Evolutionary conservation across 2,113 vertebrate genomes (phyloP), one percentile per base, ranked within the genome.

Genomic region (Tyrannus savana): DNA sequence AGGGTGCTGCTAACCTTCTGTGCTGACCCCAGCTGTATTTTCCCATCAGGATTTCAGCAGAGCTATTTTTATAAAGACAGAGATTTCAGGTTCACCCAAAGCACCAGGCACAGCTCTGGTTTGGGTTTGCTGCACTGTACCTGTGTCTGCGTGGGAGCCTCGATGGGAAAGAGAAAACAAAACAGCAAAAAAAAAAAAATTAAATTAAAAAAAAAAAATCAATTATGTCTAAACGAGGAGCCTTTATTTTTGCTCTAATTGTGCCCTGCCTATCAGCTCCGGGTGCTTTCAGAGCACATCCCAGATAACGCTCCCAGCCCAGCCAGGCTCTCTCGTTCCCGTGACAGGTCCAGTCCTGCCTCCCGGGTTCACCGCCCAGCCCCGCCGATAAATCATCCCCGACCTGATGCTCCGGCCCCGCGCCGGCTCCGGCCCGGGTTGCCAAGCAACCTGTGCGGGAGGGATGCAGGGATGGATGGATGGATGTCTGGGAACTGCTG

Each of bases 321-420:
- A 44, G 63, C 47, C 64, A 9, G 71, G 18, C 16, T 49, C 72
- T 49, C 72, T 87, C 23, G 7, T 72, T 69, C 90, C 97, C 93
- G 84, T 97, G 95, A 98, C 97, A 97, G 97, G 98, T 98, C 98
- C 96, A 96, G 98, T 98, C 98, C 98, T 98, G 98, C 98, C 98
- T 98, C 98, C 96, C 78, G 95, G 97, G 97, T 97, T 98, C 98
- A 95, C 98, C 93, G 93, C 96, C 79, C 77, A 97, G 98, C 98
- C 98, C 97, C 86, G 95, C 98, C 97, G 98, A 99, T 99, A 99
- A 99, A 99, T 99, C 99, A 99, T 97, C 98, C 98, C 98, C 98
- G 98, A 98, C 98, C 98, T 98, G 98, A 98, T 88, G 98, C 98
- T 97, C 98, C 97, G 98, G 98, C 98, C 97, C 87, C 96, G 97